Conservation (phyloP, 2,797 vertebrate species). For the Brachyalestes nurse region DNA sequence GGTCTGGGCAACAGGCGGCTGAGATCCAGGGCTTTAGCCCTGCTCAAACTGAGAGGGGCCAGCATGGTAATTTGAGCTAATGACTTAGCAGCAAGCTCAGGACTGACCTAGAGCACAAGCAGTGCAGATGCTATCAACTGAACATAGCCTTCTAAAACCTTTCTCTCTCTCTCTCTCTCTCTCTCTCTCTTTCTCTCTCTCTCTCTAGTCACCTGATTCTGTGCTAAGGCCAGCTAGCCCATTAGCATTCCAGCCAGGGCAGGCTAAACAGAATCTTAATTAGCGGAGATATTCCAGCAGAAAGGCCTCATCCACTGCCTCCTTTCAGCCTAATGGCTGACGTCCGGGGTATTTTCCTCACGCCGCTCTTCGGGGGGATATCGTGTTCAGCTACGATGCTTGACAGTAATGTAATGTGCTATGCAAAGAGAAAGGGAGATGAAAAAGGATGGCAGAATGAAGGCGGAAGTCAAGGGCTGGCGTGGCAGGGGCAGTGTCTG, state of each 20-base stretch:
- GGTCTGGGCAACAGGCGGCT: constrained; percentile 58
- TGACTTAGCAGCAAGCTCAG: constrained; percentile 80
- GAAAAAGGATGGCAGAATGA: constrained; percentile 48
- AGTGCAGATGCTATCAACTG: constrained; percentile 80
- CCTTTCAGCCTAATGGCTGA: constrained; percentile 77
- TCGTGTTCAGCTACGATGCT: constrained; percentile 78
- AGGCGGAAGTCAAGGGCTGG: constrained; percentile 63
- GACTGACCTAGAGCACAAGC: constrained; percentile 73
- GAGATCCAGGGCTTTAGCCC: constrained; percentile 69
- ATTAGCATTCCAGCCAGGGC: constrained; percentile 83
- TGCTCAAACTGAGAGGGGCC: constrained; percentile 74
- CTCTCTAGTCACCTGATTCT: constrained; percentile 53
- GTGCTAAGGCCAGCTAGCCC: constrained; percentile 70
- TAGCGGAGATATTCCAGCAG: constrained; percentile 80
- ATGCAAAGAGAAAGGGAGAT: constrained; percentile 49
- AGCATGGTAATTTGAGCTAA: constrained; percentile 83
- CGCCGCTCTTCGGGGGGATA: constrained; percentile 73
- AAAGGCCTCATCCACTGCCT: constrained; percentile 77
- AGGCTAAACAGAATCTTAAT: constrained; percentile 85
- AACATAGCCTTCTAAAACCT: constrained; percentile 74
- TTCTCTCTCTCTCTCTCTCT: constrained; percentile 42
- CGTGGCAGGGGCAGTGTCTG: not conserved
- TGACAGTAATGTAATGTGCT: constrained; percentile 77
- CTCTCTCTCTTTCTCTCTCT: constrained; percentile 8
- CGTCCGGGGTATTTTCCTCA: constrained; percentile 74